Conservation (phyloP, 2,113 vertebrate species). For the Acanthisitta chloris region DNA sequence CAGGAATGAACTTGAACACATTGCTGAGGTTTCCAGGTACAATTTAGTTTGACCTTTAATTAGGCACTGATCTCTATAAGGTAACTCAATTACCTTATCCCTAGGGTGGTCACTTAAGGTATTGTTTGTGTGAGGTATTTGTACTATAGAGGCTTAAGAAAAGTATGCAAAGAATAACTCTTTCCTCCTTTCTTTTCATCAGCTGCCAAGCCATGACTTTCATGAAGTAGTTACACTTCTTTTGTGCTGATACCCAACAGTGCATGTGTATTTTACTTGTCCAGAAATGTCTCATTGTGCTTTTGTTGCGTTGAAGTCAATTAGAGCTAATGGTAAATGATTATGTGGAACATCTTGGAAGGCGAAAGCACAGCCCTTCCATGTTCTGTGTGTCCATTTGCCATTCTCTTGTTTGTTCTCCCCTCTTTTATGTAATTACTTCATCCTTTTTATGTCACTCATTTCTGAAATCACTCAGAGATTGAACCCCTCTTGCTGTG, state of each 20-base stretch:
- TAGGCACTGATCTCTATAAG: neutral
- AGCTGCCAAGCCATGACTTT: slow-evolving; percentile 10
- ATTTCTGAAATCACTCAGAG: neutral
- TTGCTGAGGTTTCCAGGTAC: neutral
- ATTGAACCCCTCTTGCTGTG: neutral
- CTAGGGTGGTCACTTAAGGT: neutral
- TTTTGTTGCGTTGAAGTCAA: slow-evolving; percentile 5
- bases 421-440: neutral
- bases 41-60: slow-evolving; percentile 25
- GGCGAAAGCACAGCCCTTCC: neutral
- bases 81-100: neutral
- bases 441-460: neutral
- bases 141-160: neutral
- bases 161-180: neutral
- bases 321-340: slow-evolving; percentile 16
- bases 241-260: slow-evolving; percentile 7
- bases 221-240: neutral
- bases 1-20: neutral
- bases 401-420: neutral
- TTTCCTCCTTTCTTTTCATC: neutral
- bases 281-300: neutral
- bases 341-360: neutral
- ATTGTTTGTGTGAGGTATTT: neutral
- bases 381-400: neutral
- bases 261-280: neutral